These are phyloP conservation scores for Laupala kohalensis DNA, from an alignment of 1,140 invertebrate genomes.

Conservation along the genomic window DNA sequence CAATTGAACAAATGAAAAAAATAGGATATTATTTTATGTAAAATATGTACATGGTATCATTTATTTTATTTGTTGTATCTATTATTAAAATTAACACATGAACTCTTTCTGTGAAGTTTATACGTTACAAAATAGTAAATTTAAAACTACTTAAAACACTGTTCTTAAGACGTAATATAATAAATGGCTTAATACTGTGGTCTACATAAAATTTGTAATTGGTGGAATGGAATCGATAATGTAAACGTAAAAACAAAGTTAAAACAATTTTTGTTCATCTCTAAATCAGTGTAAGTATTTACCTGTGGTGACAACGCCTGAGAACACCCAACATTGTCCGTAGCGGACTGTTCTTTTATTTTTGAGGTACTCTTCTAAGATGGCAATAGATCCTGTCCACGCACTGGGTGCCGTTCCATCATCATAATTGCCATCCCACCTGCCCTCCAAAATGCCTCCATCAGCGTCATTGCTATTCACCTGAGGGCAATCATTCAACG, in stretches of 20 bases:
- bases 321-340: conserved; percentile 69
- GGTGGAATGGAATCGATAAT: background rate
- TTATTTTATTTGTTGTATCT: too few relatives aligned
- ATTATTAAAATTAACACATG: too few relatives aligned
- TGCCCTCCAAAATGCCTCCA: conserved; percentile 49
- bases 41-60: too few relatives aligned
- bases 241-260: background rate
- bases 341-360: conserved; percentile 47
- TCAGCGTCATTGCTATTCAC: conserved; percentile 58
- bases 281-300: conserved; percentile 14
- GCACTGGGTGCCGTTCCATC: conserved; percentile 50
- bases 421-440: conserved; percentile 57
- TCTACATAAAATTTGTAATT: too few relatives aligned
- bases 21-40: too few relatives aligned
- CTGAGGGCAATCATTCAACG: conserved; percentile 21
- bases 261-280: too few relatives aligned
- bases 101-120: too few relatives aligned
- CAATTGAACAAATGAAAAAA: too few relatives aligned
- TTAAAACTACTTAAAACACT: too few relatives aligned
- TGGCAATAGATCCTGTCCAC: conserved; percentile 51
- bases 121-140: too few relatives aligned
- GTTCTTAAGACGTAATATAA: too few relatives aligned
- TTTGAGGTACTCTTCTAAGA: conserved; percentile 45
- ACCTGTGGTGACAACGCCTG: conserved; percentile 54
- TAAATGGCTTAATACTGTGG: too few relatives aligned